Conservation (phyloP, 2,888 invertebrate genomes). For the Sceliomorpha sp. region DNA sequence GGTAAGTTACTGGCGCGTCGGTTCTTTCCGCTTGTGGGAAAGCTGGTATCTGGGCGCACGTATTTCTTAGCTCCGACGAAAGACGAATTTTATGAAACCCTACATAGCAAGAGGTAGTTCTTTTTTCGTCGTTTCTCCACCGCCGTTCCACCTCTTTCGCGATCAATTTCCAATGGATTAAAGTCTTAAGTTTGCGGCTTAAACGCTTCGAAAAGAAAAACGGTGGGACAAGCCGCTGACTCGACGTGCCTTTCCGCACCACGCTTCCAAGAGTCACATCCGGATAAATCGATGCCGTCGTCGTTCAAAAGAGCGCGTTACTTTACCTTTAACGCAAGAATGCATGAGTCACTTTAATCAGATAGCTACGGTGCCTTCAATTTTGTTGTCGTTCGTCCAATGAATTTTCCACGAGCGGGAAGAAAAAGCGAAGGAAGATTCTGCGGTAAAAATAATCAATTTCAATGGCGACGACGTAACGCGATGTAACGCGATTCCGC, state of each 20-base stretch:
- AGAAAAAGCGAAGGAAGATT: no score
- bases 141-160: conserved; percentile 38
- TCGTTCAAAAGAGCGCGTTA: conserved; percentile 24
- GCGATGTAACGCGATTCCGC: no score
- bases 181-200: conserved; percentile 55
- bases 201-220: conserved; percentile 54
- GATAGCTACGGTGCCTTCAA: not conserved
- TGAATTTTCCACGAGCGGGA: no score
- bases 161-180: conserved; percentile 60
- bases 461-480: no score
- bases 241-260: conserved; percentile 44
- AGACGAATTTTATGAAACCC: conserved; percentile 50
- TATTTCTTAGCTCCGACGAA: conserved; percentile 32
- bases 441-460: no score
- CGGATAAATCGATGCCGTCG: conserved; percentile 44
- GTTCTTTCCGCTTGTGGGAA: no score
- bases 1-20: no score
- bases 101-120: conserved; percentile 33
- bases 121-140: conserved; percentile 15
- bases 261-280: conserved; percentile 21
- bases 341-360: not conserved
- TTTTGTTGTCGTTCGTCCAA: not conserved
- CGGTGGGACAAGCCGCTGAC: conserved; percentile 53
- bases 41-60: not conserved
- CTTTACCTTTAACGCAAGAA: conserved; percentile 3